A percentile compares a stretch with the other conserved stretches of the same genome.
Conservation (phyloP, 2,113 vertebrate species). For the Illadopsis cleaveri region DNA sequence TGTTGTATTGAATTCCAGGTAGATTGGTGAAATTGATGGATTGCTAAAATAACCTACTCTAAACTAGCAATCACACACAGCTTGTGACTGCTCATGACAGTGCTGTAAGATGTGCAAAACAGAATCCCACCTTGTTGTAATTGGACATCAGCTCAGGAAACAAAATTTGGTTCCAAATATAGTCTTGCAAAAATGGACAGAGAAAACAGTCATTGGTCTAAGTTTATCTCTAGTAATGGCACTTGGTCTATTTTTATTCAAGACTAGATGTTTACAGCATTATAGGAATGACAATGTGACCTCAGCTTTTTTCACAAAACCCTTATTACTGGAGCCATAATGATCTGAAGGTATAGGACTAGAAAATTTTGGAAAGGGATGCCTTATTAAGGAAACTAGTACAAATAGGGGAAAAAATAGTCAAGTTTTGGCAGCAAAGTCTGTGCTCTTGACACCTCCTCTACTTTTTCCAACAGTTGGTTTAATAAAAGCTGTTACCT, state of each 20-base stretch:
- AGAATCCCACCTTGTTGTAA: neutral
- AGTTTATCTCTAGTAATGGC: neutral
- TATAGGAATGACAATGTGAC: neutral
- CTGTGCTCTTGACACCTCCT: neutral
- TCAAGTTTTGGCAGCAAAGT: neutral
- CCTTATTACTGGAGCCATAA: neutral
- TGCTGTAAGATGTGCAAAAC: neutral
- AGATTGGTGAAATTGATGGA: neutral
- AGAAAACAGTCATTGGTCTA: neutral
- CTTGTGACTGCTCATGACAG: neutral
- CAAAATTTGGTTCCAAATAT: neutral
- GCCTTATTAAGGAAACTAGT: neutral
- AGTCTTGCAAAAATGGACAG: neutral
- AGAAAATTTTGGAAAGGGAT: neutral
- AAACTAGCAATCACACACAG: neutral
- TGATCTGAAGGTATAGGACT: neutral
- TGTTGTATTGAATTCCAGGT: neutral
- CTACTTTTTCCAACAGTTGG: neutral
- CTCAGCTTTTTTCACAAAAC: neutral
- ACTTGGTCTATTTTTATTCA: neutral
- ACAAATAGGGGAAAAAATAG: neutral
- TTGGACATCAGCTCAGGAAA: neutral
- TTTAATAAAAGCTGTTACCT: conserved; percentile 29
- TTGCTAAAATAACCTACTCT: neutral
- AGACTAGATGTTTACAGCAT: neutral